Base-by-base conservation (phyloP, 2,797 vertebrate genomes). In the Fratercula arctica region DNA sequence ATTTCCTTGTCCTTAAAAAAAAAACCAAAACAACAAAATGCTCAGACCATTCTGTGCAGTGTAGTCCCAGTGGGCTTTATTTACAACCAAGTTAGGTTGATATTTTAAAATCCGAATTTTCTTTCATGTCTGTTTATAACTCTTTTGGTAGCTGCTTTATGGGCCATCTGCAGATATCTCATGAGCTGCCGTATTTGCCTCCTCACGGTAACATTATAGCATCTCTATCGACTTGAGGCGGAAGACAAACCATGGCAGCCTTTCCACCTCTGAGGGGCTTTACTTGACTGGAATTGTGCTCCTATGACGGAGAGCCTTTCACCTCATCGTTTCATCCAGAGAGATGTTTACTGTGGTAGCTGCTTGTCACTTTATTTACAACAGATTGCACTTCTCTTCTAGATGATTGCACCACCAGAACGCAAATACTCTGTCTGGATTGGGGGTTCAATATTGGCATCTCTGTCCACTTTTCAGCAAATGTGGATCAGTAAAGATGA, bases 401-500 rank as follows among this genome's bases (percentile, higher is more conserved):
- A 98, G 97, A 97, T 97, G 41, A 59, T 68, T 19, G 72, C 92
- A 51, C 96, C 95, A 15, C 95, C 95, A 2, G 90, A 91, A 25
- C 68, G 93, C 24, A 28, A 73, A 26, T 96, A 94, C 1, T 77
- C 96, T 3, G 94, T 97, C 24, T 97, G 98, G 97, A 89, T 95
- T 9, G 97, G 96, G 1, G 97, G 95, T 9, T 98, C 97, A 29
- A 93, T 98, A 67, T 60, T 98, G 92, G 86, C 90, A 15, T 97
- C 96, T 2, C 80, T 97, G 19, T 95, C 96, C 14, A 90, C 96
- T 23, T 97, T 97, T 70, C 92, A 95, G 87, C 93, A 97, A 57
- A 95, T 96, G 97, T 98, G 98, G 97, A 82, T 98, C 87, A 96
- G 90, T 61, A 90, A 77, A 18, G 56, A 63, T 0, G 97, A 97